Evolutionary conservation across 2,888 invertebrate genomes (phyloP).

Genomic region (Scaptomyza reducta): DNA sequence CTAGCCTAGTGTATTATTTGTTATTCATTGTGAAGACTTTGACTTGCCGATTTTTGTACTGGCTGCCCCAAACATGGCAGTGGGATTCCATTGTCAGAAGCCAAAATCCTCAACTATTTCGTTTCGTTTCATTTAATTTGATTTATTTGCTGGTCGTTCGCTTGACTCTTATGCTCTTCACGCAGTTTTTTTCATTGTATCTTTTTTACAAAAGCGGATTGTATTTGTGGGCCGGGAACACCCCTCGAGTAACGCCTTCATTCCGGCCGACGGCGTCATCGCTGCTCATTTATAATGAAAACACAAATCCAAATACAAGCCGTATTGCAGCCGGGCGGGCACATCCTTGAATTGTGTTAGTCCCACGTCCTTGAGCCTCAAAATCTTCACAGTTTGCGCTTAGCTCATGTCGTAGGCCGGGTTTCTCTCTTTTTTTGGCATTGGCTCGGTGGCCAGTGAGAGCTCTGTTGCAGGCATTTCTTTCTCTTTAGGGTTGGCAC

Average conservation of each 20-base stretch:
- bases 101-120: conserved; percentile 73
- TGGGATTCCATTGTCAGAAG: conserved; percentile 59
- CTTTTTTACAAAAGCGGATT: conserved; percentile 27
- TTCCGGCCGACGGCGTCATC: conserved; percentile 30
- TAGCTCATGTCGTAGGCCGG: conserved; percentile 47
- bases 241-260: conserved; percentile 57
- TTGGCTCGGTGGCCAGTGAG: conserved; percentile 21
- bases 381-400: conserved; percentile 53
- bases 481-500: conserved; percentile 31
- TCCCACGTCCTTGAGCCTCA: conserved; percentile 75
- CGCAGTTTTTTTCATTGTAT: conserved; percentile 20
- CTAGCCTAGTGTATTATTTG: conserved; percentile 45
- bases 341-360: conserved; percentile 57
- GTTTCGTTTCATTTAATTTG: conserved; percentile 80
- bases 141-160: conserved; percentile 66
- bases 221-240: conserved; percentile 21
- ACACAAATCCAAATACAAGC: conserved; percentile 65
- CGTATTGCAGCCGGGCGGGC: conserved; percentile 31
- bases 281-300: conserved; percentile 66
- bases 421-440: conserved; percentile 42
- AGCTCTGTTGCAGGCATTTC: conserved; percentile 51
- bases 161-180: conserved; percentile 47
- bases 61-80: conserved; percentile 45
- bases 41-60: conserved; percentile 18
- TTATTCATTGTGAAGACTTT: conserved; percentile 52